Percentiles rank a stretch among this genome's conserved stretches.
Evolutionary conservation across 2,113 vertebrate species (phyloP).

Genomic region (Podarcis cretensis): DNA sequence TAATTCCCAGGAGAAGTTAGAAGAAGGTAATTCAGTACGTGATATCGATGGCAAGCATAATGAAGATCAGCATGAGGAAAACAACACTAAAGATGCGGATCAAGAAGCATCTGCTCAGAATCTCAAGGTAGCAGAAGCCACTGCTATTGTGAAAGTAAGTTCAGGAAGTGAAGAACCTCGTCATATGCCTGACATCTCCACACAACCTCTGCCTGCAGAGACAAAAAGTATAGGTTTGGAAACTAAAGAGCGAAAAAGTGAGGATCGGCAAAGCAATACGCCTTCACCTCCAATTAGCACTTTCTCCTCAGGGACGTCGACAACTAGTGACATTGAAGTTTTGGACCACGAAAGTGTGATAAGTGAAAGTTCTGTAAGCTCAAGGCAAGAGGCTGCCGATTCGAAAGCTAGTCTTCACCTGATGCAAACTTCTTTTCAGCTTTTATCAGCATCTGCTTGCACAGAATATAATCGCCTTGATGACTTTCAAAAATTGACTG

Average conservation of each 20-base stretch:
- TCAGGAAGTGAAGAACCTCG: slow-evolving; percentile 17
- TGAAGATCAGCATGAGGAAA: slow-evolving; percentile 18
- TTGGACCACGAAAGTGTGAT: slow-evolving; percentile 97
- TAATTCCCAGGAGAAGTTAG: slow-evolving; percentile 42
- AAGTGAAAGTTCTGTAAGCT: slow-evolving; percentile 97
- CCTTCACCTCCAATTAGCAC: slow-evolving; percentile 95
- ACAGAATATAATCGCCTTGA: slow-evolving; percentile 89
- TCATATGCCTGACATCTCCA: slow-evolving; percentile 41
- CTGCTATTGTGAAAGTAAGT: slow-evolving; percentile 44
- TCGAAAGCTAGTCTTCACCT: slow-evolving; percentile 90
- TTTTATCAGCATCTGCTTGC: slow-evolving; percentile 92
- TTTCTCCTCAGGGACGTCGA: slow-evolving; percentile 98
- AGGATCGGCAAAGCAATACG: slow-evolving; percentile 96
- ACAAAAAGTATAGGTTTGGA: slow-evolving; percentile 82
- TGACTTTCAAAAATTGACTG: slow-evolving; percentile 94
- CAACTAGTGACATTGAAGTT: slow-evolving; percentile 98
- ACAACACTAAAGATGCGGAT: slow-evolving; percentile 45
- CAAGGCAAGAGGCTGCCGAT: slow-evolving; percentile 91
- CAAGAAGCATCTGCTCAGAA: slow-evolving; percentile 42
- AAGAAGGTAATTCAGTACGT: slow-evolving; percentile 34
- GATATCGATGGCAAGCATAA: slow-evolving; percentile 43
- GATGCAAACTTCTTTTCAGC: slow-evolving; percentile 98
- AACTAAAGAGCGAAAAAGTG: slow-evolving; percentile 87
- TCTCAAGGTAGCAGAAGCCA: slow-evolving; percentile 59
- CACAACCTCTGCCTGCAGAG: slow-evolving; percentile 64